Percentiles rank a stretch among this genome's conserved stretches.
Evolutionary conservation across 2,113 vertebrate genomes (phyloP).

Genomic region (Patagioenas fasciata): DNA sequence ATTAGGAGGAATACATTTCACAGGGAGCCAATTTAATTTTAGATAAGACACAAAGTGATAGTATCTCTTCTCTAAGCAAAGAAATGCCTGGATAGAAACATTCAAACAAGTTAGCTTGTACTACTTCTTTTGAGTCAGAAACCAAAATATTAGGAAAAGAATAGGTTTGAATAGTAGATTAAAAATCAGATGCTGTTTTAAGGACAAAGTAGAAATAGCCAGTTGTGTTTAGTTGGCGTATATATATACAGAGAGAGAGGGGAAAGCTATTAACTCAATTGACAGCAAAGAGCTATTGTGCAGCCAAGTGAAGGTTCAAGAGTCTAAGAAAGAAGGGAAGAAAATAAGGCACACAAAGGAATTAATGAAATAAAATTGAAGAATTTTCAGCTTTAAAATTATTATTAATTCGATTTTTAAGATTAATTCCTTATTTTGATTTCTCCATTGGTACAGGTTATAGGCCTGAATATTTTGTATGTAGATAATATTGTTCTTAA

Average conservation of each 20-base stretch:
- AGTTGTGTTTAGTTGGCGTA: background rate
- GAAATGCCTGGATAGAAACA: background rate
- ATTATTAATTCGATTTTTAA: background rate
- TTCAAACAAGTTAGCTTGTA: background rate
- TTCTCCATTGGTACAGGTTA: background rate
- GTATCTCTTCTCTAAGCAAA: background rate
- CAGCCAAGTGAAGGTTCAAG: background rate
- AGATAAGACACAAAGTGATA: background rate
- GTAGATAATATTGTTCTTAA: background rate
- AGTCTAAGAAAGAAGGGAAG: background rate
- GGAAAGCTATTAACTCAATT: background rate
- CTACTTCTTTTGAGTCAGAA: background rate
- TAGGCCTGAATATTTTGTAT: background rate
- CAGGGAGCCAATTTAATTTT: background rate
- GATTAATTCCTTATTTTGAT: background rate
- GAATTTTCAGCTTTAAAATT: background rate
- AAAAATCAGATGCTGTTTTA: background rate
- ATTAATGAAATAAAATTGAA: background rate
- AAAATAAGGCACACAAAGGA: background rate
- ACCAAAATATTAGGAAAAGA: background rate
- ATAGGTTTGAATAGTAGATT: background rate
- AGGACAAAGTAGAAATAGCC: background rate
- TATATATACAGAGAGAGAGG: background rate
- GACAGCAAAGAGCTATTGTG: background rate
- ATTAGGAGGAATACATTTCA: constrained; percentile 1